Percentiles rank a stretch among this genome's conserved stretches.
Conservation (phyloP, 2,888 invertebrate species). For the Tetrapedia diversipes region DNA sequence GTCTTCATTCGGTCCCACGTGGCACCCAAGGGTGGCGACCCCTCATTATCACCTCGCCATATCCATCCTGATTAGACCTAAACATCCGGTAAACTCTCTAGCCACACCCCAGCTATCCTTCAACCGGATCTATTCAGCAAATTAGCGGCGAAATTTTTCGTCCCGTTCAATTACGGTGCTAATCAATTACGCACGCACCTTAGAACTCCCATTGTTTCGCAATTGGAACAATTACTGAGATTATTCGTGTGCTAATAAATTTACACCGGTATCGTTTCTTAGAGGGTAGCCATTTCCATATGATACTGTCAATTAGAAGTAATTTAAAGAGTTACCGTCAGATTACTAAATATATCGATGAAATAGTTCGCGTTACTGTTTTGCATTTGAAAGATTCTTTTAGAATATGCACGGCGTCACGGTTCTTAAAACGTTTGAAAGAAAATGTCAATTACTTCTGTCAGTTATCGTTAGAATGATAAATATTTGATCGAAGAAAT, state of each 20-base stretch:
- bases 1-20: slow-evolving; percentile 75
- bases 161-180: background rate
- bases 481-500: too few species aligned
- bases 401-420: too few species aligned
- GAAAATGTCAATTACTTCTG: too few species aligned
- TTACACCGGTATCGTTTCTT: too few species aligned
- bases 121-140: slow-evolving; percentile 55
- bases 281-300: background rate
- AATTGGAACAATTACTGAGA: background rate
- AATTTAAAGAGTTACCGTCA: too few species aligned
- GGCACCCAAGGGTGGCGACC: slow-evolving; percentile 71
- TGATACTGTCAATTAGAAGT: background rate
- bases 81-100: slow-evolving; percentile 70
- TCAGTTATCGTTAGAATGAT: too few species aligned
- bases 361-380: too few species aligned
- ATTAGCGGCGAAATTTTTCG: slow-evolving; percentile 42
- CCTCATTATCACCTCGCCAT: slow-evolving; percentile 75
- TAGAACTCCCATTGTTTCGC: background rate
- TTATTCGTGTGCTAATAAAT: background rate
- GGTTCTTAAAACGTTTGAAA: too few species aligned
- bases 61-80: slow-evolving; percentile 78
- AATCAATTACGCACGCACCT: slow-evolving; percentile 20
- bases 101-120: slow-evolving; percentile 63
- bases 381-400: too few species aligned
- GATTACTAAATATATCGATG: too few species aligned